Percentiles rank a stretch among this genome's conserved stretches.
These are phyloP conservation scores for Papilio protenor DNA, from an alignment of 2,888 invertebrate genomes.

Conservation along the genomic window DNA sequence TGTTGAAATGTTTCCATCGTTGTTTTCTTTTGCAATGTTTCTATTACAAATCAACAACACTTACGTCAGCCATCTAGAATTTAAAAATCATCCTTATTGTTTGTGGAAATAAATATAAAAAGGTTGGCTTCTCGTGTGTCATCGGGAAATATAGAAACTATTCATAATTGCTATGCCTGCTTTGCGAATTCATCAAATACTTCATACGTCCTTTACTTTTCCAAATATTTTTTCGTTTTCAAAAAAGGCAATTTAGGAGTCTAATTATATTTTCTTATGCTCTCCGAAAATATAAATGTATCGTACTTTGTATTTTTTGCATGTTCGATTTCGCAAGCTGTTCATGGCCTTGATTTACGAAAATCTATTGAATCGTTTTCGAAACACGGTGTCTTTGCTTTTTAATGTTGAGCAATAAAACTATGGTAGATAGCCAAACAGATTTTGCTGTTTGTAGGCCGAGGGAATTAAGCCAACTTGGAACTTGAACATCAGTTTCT, in stretches of 20 bases:
- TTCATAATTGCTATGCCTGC: neutral
- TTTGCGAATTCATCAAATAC: neutral
- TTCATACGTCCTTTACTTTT: neutral
- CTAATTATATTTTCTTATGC: neutral
- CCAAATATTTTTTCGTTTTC: neutral
- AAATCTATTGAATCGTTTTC: conserved; percentile 15
- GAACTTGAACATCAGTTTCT: neutral
- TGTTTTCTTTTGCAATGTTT: conserved; percentile 6
- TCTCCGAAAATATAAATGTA: neutral
- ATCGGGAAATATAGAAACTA: neutral
- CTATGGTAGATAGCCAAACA: conserved; percentile 3
- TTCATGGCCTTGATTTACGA: conserved; percentile 10
- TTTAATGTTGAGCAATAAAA: neutral
- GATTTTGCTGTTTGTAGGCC: neutral
- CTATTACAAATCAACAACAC: conserved; percentile 42
- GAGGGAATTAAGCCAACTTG: neutral
- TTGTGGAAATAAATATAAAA: neutral
- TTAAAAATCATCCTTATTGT: conserved; percentile 17
- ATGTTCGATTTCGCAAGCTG: conserved; percentile 7
- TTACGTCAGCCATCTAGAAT: neutral
- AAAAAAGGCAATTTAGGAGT: neutral
- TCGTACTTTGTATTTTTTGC: conserved; percentile 1
- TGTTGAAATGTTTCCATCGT: neutral
- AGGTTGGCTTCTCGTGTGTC: neutral
- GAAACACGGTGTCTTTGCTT: conserved; percentile 1